These are phyloP conservation scores for Eurosta solidaginis DNA, from an alignment of 1,140 invertebrate species.

Conservation along the genomic window DNA sequence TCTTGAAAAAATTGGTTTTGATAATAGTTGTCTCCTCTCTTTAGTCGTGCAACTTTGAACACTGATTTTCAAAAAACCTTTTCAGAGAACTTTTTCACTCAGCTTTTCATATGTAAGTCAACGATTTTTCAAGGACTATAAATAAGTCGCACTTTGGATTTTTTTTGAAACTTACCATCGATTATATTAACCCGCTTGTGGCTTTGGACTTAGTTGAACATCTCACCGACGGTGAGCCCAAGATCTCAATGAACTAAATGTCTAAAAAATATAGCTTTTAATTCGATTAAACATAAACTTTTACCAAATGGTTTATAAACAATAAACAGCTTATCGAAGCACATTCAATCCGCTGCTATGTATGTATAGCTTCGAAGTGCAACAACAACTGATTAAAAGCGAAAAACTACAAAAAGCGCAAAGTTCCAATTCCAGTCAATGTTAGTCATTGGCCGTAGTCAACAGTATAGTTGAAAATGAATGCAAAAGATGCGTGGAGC, in stretches of 20 bases:
- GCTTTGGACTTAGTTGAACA: no score
- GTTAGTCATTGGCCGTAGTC: neutral
- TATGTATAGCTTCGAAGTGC: neutral
- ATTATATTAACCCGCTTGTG: no score
- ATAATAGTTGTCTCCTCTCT: no score
- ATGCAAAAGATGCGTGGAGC: neutral
- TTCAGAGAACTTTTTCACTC: no score
- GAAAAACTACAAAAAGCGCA: neutral
- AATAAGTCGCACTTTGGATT: no score
- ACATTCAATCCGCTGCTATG: neutral
- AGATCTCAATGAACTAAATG: neutral
- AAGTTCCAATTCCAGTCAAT: neutral
- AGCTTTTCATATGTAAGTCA: no score
- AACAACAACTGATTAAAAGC: conserved; percentile 21
- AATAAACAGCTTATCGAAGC: neutral
- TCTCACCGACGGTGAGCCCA: neutral
- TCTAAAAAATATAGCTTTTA: neutral
- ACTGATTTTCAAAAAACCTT: no score
- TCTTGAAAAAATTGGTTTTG: no score
- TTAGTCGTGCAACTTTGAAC: no score
- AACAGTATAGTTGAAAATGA: neutral
- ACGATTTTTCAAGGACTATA: no score
- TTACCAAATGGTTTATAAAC: neutral
- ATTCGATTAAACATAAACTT: no score
- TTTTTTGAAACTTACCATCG: no score